Percentiles rank a stretch among this genome's conserved stretches.
Conservation (phyloP, 2,797 vertebrate genomes). For the Pterois miles region DNA sequence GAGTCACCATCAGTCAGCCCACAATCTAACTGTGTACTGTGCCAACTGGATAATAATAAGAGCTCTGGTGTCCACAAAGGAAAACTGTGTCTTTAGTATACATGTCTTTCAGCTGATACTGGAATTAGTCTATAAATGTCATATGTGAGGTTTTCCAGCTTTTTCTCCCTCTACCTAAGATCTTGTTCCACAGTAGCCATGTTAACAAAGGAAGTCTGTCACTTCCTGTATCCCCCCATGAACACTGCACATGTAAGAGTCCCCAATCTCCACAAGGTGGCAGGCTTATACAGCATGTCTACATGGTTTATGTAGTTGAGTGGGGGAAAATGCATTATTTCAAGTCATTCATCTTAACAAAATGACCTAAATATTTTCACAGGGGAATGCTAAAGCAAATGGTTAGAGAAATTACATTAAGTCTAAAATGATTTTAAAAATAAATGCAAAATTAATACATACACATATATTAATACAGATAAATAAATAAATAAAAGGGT, state of each 20-base stretch:
- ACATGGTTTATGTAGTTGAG: background rate
- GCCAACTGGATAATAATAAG: background rate
- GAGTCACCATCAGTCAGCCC: background rate
- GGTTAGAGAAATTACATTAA: background rate
- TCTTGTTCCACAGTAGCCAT: background rate
- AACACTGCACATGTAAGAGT: constrained; percentile 15
- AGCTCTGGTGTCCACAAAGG: background rate
- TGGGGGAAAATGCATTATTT: background rate
- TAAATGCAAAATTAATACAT: background rate
- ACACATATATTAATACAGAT: too few species aligned
- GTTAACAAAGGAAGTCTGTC: background rate
- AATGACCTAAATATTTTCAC: background rate
- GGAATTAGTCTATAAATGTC: background rate
- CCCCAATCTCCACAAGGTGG: constrained; percentile 62
- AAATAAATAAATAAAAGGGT: too few species aligned
- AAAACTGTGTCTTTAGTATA: background rate
- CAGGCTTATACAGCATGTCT: constrained; percentile 2
- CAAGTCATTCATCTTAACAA: background rate
- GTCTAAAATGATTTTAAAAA: background rate
- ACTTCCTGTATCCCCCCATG: background rate
- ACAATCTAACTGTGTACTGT: background rate
- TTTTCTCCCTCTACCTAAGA: background rate
- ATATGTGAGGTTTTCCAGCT: background rate
- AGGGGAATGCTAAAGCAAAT: background rate
- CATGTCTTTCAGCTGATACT: background rate